Percentiles rank a stretch among this genome's conserved stretches.
phyloP scores from a whole-genome alignment of 1,140 invertebrate genomes.

The Dendroctonus valens region DNA sequence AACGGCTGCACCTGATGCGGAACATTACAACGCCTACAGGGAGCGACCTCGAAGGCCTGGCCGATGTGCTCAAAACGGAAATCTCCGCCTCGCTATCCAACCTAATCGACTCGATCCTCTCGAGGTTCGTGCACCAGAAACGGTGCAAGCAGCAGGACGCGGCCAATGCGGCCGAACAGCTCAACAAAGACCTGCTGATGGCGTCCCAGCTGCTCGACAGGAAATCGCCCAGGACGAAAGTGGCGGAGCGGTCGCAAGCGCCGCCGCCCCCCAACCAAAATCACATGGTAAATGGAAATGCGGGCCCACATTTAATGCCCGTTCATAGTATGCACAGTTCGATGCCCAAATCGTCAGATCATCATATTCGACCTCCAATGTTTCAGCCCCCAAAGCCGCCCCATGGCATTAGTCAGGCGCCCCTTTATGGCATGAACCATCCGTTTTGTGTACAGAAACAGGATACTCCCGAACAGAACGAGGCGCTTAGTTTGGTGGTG shows the following conservation, averaged over 20 bases:
- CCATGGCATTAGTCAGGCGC: constrained; percentile 64
- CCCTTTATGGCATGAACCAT: constrained; percentile 65
- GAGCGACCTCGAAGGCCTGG: constrained; percentile 80
- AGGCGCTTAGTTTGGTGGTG: constrained; percentile 89
- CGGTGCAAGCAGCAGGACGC: constrained; percentile 75
- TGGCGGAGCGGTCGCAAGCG: constrained; percentile 64
- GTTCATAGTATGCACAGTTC: constrained; percentile 47
- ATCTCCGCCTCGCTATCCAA: constrained; percentile 79
- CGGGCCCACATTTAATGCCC: constrained; percentile 44
- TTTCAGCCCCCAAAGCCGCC: constrained; percentile 79
- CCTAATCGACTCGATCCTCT: constrained; percentile 86
- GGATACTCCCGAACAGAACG: constrained; percentile 85
- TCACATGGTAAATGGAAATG: constrained; percentile 49
- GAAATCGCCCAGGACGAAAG: constrained; percentile 78
- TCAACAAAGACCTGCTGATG: constrained; percentile 76
- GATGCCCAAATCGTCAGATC: constrained; percentile 68
- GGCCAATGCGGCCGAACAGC: constrained; percentile 71
- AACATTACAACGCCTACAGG: constrained; percentile 61
- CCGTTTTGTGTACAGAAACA: constrained; percentile 66
- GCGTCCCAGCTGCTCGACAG: constrained; percentile 77
- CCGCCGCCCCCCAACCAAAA: constrained; percentile 49
- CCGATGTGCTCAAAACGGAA: constrained; percentile 86
- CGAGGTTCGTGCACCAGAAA: constrained; percentile 78
- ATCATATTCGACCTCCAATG: constrained; percentile 61
- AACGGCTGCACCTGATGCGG: constrained; percentile 64